These are phyloP conservation scores for Aspiorhynchus laticeps DNA, from an alignment of 2,113 vertebrate species.

Conservation along the genomic window DNA sequence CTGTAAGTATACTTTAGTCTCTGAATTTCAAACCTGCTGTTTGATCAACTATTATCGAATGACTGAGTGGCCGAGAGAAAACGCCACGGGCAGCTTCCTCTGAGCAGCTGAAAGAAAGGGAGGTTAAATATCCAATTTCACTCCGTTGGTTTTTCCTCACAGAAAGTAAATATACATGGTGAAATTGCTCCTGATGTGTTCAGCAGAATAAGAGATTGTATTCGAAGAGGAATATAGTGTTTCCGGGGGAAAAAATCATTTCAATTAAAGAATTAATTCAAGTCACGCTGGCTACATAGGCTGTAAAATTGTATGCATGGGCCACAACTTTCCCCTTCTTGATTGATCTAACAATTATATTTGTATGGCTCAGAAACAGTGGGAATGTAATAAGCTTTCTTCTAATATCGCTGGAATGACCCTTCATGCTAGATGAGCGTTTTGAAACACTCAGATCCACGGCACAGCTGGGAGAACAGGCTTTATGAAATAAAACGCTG, in stretches of 20 bases:
- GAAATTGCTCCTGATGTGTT: constrained; percentile 49
- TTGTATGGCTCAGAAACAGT: constrained; percentile 25
- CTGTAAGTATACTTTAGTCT: constrained; percentile 39
- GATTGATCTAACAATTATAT: constrained; percentile 36
- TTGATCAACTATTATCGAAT: constrained; percentile 42
- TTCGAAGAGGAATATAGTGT: constrained; percentile 6
- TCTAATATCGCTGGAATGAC: not conserved
- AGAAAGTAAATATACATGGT: constrained; percentile 43
- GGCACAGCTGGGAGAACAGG: not conserved
- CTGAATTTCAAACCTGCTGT: constrained; percentile 46
- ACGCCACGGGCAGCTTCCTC: constrained; percentile 15
- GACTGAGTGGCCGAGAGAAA: not conserved
- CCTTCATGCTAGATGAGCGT: constrained; percentile 7
- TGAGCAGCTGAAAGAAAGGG: constrained; percentile 1
- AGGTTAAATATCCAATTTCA: constrained; percentile 59
- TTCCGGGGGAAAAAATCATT: not conserved
- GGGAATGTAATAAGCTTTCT: constrained; percentile 38
- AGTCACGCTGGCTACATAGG: constrained; percentile 18
- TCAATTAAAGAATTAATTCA: constrained; percentile 23
- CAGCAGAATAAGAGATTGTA: constrained; percentile 30
- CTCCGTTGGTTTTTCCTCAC: constrained; percentile 31
- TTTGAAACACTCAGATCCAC: constrained; percentile 18
- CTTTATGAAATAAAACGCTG: constrained; percentile 17
- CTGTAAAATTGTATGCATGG: constrained; percentile 18
- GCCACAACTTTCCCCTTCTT: constrained; percentile 16